These are phyloP conservation scores for Protobothrops mucrosquamatus DNA, from an alignment of 2,113 vertebrate species.

Conservation along the genomic window DNA sequence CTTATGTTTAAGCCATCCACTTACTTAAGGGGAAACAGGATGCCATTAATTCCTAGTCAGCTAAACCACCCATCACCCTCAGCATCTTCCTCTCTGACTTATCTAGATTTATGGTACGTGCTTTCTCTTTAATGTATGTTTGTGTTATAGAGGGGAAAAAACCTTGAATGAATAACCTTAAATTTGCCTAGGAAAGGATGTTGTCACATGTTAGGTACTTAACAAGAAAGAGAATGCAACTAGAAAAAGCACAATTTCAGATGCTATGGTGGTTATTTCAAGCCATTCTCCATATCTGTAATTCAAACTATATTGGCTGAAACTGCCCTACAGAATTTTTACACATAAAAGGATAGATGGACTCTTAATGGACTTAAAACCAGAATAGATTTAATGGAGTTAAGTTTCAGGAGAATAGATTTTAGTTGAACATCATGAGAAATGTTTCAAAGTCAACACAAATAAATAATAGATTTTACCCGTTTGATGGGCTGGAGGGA, in stretches of 20 bases:
- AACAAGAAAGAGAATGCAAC: constrained; percentile 17
- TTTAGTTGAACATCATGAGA: background rate
- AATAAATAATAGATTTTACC: background rate
- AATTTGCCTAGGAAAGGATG: background rate
- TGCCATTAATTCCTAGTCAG: background rate
- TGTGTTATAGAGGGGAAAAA: background rate
- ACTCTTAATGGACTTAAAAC: background rate
- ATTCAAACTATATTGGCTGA: background rate
- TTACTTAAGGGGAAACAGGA: background rate
- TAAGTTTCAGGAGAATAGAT: background rate
- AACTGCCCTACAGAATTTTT: background rate
- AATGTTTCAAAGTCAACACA: background rate
- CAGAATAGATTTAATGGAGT: background rate
- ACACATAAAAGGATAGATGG: background rate
- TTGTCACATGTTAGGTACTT: constrained; percentile 19
- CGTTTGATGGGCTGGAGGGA: background rate
- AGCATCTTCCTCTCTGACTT: background rate
- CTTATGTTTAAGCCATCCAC: background rate
- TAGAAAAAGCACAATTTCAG: background rate
- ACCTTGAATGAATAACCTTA: constrained; percentile 15
- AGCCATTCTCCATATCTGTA: background rate
- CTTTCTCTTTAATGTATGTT: too few species aligned
- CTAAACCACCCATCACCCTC: background rate
- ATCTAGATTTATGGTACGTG: background rate
- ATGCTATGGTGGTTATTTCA: constrained; percentile 5